A percentile compares a stretch with the other conserved stretches of the same genome.
phyloP scores from a whole-genome alignment of 2,113 vertebrate species.

The Chroicocephalus ridibundus region DNA sequence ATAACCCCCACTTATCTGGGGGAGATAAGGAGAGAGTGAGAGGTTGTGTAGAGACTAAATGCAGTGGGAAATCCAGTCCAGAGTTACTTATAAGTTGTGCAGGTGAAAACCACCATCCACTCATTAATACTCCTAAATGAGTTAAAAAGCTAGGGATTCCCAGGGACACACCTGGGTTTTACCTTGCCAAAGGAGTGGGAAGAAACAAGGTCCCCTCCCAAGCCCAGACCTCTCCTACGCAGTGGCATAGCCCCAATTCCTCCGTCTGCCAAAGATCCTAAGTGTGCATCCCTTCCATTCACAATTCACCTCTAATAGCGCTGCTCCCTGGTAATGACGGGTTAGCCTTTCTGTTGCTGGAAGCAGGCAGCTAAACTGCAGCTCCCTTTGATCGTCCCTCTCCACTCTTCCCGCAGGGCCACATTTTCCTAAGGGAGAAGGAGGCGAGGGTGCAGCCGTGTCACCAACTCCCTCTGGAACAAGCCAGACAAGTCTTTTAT shows the following conservation, averaged over 20 bases:
- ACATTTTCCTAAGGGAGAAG: slow-evolving; percentile 58
- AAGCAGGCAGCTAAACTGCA: slow-evolving; percentile 24
- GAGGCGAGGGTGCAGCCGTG: slow-evolving; percentile 46
- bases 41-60: not conserved
- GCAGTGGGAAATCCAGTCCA: not conserved
- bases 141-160: slow-evolving; percentile 49
- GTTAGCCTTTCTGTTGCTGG: slow-evolving; percentile 10
- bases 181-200: slow-evolving; percentile 54
- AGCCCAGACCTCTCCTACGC: slow-evolving; percentile 4
- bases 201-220: slow-evolving; percentile 60
- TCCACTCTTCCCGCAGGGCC: slow-evolving; percentile 36
- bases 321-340: slow-evolving; percentile 5
- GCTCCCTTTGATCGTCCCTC: slow-evolving; percentile 63
- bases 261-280: not conserved
- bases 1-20: too few species aligned
- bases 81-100: not conserved
- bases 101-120: slow-evolving; percentile 30
- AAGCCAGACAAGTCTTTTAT: slow-evolving; percentile 54
- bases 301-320: not conserved
- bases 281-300: not conserved
- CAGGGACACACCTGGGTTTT: slow-evolving; percentile 55
- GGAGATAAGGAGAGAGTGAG: not conserved
- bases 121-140: not conserved
- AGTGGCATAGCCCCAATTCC: not conserved
- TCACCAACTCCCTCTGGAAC: slow-evolving; percentile 60